Evolutionary conservation across 2,797 vertebrate genomes (phyloP), one percentile per base, ranked within the genome.

Genomic region (Odontamblyopus lacepedii): DNA sequence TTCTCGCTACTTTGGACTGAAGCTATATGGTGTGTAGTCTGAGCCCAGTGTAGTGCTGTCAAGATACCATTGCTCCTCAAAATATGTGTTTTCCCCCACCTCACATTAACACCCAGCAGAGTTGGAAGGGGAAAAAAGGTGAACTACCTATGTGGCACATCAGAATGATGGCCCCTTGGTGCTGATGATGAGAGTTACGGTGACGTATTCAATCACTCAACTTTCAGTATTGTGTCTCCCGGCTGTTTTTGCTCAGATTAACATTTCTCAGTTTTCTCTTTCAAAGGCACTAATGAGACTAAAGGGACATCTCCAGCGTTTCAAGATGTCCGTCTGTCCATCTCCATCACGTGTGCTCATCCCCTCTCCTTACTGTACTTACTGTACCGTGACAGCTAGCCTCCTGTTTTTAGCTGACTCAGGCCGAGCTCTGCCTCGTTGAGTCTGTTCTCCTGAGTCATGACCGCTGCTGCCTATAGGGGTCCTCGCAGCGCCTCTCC

Each of bases 341-440:
- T 48, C 70, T 64, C 80, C 61, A 50, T 78, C 73, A 2, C 16
- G 72, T 73, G 67, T 6, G 70, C 32, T 85, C 83, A 83, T 81
- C 85, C 69, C 70, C 32, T 68, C 76, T 84, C 79, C 69, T 69
- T 68, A 62, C 69, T 71, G 63, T 1, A 44, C 71, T 65, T 38
- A 67, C 80, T 23, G 23, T 76, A 64, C 76, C 85, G 80, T 78
- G 85, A 90, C 87, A 82, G 82, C 7, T 62, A 27, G 65, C 67
- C 30, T 67, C 80, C 68, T 30, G 41, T 70, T 87, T 88, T 79
- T 15, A 30, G 89, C 86, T 90, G 89, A 90, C 56, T 88, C 85
- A 74, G 77, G 68, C 77, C 70, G 48, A 70, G 72, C 50, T 74
- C 75, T 70, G 79, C 84, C 80, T 88, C 81, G 76, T 55, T 76